Evolutionary conservation across 2,888 invertebrate species (phyloP).

Genomic region (Meta bourneti): DNA sequence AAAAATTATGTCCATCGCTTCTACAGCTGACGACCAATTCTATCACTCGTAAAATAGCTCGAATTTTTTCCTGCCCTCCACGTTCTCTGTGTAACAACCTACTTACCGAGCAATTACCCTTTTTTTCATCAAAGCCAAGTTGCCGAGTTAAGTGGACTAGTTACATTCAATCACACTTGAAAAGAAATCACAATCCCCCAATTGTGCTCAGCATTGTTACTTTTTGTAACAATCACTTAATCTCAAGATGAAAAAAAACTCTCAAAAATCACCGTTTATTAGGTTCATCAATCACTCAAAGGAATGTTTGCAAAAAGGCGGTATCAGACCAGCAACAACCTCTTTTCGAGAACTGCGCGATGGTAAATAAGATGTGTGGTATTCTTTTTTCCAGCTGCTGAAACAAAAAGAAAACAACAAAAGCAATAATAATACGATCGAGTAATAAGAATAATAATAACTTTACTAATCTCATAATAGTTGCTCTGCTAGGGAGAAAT

Average conservation of each 20-base stretch:
- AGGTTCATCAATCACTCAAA: neutral
- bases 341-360: neutral
- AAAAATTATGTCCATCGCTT: no score
- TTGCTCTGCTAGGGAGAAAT: slow-evolving; percentile 28
- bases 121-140: neutral
- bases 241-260: neutral
- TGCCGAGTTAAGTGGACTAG: neutral
- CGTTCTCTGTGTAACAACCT: no score
- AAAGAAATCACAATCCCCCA: neutral
- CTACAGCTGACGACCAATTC: no score
- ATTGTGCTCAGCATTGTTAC: neutral
- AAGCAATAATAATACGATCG: slow-evolving; percentile 8
- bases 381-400: neutral
- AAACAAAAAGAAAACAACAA: neutral
- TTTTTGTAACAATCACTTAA: neutral
- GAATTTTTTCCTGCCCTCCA: no score
- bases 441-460: slow-evolving; percentile 45
- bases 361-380: neutral
- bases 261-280: neutral
- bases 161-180: neutral
- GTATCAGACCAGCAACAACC: no score
- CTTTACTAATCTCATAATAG: slow-evolving; percentile 71
- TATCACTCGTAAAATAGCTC: no score
- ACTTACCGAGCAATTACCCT: neutral
- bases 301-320: neutral